Base-by-base conservation (phyloP, 1,140 invertebrate genomes). In the Habropoda laboriosa region DNA sequence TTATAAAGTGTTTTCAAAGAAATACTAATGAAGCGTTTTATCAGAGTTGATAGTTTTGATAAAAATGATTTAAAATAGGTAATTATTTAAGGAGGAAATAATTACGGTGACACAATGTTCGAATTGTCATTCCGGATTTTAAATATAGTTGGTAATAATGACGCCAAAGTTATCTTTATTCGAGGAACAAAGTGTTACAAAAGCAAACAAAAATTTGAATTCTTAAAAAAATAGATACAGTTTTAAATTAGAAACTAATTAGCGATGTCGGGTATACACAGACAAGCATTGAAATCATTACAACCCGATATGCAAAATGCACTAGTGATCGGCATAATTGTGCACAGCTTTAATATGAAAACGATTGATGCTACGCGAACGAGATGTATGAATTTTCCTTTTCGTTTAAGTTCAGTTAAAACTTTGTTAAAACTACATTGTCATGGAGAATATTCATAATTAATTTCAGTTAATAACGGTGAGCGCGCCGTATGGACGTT, bases 401-500 rank as follows among this genome's bases (percentile, higher is more conserved):
- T 55, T 13, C 2, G 45, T 61, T 60, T 35, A 40, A 24, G 6
- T 16, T 47, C 5, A 45, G 0, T 13, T 16, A 38, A 24, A 12
- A 64, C 5, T 49, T 49, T 21, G 3, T 21, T 21, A 0, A 35
- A 8, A 4, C 8, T 18, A 58, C 1, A 13, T 57, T 57, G 7
- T 13, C 49, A 55, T 27, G 27, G 21, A 53, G 16, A 57, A 3
- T 13, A 2, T 51, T 47, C 10, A 57, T 24, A n/a, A 21, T 40
- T 57, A 8, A 71, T 76, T 71, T 32, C 10, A 89, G 89, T 85
- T 83, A 87, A 83, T 66, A 71, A 79, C 0, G 93, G 93, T 63
- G 91, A 92, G 47, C 91, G 94, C 82, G 94, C 93, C 6, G 95
- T 96, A 45, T 96, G 95, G 94, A 95, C 94, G 79, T 96, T 96